These are phyloP conservation scores for Vombatus ursinus DNA, from an alignment of 2,113 vertebrate species.

Conservation along the genomic window DNA sequence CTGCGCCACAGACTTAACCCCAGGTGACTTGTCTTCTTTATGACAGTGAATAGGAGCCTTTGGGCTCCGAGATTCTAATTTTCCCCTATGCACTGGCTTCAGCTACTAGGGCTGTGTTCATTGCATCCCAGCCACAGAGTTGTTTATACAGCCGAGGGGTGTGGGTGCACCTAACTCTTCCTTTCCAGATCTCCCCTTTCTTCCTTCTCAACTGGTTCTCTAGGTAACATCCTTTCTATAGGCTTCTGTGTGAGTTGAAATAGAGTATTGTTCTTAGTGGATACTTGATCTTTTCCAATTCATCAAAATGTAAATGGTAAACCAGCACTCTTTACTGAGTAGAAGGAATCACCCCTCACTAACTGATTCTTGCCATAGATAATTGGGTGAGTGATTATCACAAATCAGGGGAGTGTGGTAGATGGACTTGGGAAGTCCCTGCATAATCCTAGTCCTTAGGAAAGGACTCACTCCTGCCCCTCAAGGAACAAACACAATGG, in stretches of 20 bases:
- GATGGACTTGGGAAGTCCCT: neutral
- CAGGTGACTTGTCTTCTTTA: neutral
- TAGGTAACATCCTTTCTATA: slow-evolving; percentile 1
- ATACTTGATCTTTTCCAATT: slow-evolving; percentile 13
- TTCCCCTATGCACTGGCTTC: neutral
- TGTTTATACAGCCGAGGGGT: neutral
- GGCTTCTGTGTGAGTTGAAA: neutral
- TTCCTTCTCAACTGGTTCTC: neutral
- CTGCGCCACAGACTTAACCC: neutral
- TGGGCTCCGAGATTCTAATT: neutral
- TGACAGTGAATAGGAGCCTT: neutral
- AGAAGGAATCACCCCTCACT: slow-evolving; percentile 52
- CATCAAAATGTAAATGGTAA: slow-evolving; percentile 26
- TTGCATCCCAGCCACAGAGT: neutral
- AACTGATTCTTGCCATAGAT: neutral
- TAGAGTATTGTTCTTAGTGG: neutral
- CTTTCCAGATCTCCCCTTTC: slow-evolving; percentile 22
- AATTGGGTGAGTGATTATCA: slow-evolving; percentile 31
- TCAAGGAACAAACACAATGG: neutral
- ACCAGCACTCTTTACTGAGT: neutral
- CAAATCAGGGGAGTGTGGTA: neutral
- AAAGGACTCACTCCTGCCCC: neutral
- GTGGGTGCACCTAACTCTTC: neutral
- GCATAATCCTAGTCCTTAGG: neutral
- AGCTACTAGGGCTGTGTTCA: neutral